These are phyloP conservation scores for Hucho hucho DNA, from an alignment of 2,113 vertebrate species.

Conservation along the genomic window DNA sequence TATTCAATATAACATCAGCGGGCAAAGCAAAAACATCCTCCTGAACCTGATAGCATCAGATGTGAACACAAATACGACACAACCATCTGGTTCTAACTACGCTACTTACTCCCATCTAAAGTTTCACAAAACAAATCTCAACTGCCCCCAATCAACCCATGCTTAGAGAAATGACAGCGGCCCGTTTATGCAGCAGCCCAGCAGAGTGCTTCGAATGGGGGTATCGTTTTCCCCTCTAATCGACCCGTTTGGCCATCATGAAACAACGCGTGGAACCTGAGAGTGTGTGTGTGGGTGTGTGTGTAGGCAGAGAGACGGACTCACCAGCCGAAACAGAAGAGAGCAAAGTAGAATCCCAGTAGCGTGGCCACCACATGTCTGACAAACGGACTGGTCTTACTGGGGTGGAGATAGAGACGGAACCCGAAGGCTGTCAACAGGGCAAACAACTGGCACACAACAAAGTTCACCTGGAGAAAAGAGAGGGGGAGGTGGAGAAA, in stretches of 20 bases:
- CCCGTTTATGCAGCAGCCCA: not conserved
- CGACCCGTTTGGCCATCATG: slow-evolving; percentile 3
- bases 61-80: slow-evolving; percentile 84
- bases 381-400: slow-evolving; percentile 86
- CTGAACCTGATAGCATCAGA: slow-evolving; percentile 80
- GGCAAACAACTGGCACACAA: slow-evolving; percentile 89
- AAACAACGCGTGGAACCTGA: too few relatives aligned
- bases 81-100: not conserved
- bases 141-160: slow-evolving; percentile 61
- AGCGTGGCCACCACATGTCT: slow-evolving; percentile 86
- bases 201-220: not conserved
- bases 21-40: not conserved
- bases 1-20: not conserved
- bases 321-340: slow-evolving; percentile 95
- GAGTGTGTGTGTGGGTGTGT: too few relatives aligned
- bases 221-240: not conserved
- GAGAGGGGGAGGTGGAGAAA: not conserved
- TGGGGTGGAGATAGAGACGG: slow-evolving; percentile 85
- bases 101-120: not conserved
- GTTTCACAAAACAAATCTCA: slow-evolving; percentile 85
- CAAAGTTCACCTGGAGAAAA: slow-evolving; percentile 84
- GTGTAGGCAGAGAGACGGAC: slow-evolving; percentile 43
- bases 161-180: not conserved
- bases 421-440: slow-evolving; percentile 87
- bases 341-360: slow-evolving; percentile 88